Evolutionary conservation across 2,113 vertebrate genomes (phyloP).

Genomic region (Procavia capensis): DNA sequence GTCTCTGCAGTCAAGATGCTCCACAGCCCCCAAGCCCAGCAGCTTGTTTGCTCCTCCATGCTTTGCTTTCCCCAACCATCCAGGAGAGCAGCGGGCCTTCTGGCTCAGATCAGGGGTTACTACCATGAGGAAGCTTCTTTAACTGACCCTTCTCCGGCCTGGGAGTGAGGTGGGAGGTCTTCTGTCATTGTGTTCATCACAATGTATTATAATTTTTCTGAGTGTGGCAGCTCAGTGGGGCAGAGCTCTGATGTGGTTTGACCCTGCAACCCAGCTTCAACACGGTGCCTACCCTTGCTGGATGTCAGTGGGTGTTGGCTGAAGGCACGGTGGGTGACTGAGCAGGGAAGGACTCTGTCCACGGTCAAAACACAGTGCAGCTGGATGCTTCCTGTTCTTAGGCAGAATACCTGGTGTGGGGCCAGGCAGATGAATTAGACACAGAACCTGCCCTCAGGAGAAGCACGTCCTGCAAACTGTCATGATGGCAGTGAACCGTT

Average conservation of each 20-base stretch:
- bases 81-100: background rate
- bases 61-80: background rate
- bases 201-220: background rate
- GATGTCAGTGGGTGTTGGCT: background rate
- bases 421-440: background rate
- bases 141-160: background rate
- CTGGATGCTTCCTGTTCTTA: background rate
- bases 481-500: rapidly evolving
- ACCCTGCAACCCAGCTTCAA: background rate
- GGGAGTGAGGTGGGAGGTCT: rapidly evolving
- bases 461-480: background rate
- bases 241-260: no score
- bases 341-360: no score
- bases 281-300: background rate
- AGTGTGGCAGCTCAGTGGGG: background rate
- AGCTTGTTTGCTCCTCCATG: no score
- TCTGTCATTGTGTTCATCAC: rapidly evolving
- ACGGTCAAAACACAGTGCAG: rapidly evolving
- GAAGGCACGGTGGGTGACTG: background rate
- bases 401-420: no score
- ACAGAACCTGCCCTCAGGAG: rapidly evolving
- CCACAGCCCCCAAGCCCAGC: background rate
- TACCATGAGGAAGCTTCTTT: background rate
- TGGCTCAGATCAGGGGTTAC: background rate
- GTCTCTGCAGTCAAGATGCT: background rate